Conservation (phyloP, 2,113 vertebrate species). For the Opisthocomus hoazin region DNA sequence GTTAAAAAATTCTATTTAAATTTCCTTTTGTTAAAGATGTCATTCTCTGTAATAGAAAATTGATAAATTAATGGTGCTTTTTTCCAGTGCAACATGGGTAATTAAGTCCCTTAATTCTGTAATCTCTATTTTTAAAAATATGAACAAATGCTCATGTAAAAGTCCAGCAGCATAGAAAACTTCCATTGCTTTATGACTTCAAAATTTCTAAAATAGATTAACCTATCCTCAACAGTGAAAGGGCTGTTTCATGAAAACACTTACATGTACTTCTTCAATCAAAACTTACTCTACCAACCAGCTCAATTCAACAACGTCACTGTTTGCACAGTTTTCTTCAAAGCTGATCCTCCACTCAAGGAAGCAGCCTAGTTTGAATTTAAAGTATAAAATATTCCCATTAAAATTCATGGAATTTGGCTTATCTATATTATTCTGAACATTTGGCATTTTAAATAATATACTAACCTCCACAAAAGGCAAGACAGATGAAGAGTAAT, state of each 20-base stretch:
- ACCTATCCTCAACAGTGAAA: background rate
- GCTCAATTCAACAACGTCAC: background rate
- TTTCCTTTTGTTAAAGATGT: background rate
- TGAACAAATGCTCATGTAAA: background rate
- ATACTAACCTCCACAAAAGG: conserved; percentile 32
- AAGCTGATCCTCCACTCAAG: conserved; percentile 36
- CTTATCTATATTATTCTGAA: conserved; percentile 40
- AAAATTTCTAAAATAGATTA: background rate
- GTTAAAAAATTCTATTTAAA: background rate
- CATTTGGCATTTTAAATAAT: conserved; percentile 51
- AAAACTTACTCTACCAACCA: background rate
- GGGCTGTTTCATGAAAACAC: background rate
- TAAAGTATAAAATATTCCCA: conserved; percentile 1
- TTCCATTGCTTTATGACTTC: background rate
- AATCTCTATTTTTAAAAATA: background rate
- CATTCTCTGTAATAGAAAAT: background rate
- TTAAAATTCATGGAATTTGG: conserved; percentile 47
- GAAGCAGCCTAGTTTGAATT: conserved; percentile 23
- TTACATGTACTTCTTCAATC: background rate
- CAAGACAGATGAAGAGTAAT: conserved; percentile 29
- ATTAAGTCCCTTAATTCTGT: background rate
- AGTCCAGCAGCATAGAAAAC: background rate
- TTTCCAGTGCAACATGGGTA: background rate
- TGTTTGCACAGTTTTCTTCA: conserved; percentile 30
- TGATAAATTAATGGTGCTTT: background rate